These are phyloP conservation scores for Hyposmocoma kahamanoa DNA, from an alignment of 1,140 invertebrate species.

Conservation along the genomic window DNA sequence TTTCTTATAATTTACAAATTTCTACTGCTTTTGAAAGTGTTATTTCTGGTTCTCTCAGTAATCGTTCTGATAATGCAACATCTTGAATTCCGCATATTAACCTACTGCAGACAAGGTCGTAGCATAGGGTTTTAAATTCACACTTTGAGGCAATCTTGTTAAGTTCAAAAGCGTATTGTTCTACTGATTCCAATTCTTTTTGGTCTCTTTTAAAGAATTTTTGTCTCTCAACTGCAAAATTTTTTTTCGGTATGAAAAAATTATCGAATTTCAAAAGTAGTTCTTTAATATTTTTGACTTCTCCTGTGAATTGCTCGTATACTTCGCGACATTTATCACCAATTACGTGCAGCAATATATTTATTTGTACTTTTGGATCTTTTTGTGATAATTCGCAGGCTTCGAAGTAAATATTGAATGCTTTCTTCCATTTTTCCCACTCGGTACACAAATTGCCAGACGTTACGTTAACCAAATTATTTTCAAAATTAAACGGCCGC, in stretches of 20 bases:
- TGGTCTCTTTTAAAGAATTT: constrained; percentile 22
- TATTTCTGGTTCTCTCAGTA: constrained; percentile 6
- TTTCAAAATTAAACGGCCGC: not conserved
- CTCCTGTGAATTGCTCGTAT: constrained; percentile 19
- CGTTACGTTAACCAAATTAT: constrained; percentile 5
- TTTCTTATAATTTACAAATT: constrained; percentile 7
- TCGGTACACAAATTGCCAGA: constrained; percentile 5
- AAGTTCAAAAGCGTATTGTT: constrained; percentile 18
- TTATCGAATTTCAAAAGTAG: constrained; percentile 13
- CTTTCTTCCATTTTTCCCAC: not conserved
- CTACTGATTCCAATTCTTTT: constrained; percentile 13
- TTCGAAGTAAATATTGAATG: constrained; percentile 15
- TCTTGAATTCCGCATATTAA: constrained; percentile 15
- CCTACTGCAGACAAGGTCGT: constrained; percentile 16
- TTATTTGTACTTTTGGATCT: constrained; percentile 11
- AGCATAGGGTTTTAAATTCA: constrained; percentile 14
- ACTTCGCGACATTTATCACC: constrained; percentile 15
- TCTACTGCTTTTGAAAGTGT: constrained; percentile 9
- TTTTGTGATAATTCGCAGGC: constrained; percentile 16
- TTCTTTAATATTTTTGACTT: constrained; percentile 3
- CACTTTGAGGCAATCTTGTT: constrained; percentile 19
- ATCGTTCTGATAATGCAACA: not conserved
- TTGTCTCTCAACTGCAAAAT: constrained; percentile 21
- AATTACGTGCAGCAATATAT: constrained; percentile 10
- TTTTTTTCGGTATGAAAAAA: constrained; percentile 23